These are phyloP conservation scores for Drosophila diplacantha DNA, from an alignment of 2,888 invertebrate species.

Conservation along the genomic window DNA sequence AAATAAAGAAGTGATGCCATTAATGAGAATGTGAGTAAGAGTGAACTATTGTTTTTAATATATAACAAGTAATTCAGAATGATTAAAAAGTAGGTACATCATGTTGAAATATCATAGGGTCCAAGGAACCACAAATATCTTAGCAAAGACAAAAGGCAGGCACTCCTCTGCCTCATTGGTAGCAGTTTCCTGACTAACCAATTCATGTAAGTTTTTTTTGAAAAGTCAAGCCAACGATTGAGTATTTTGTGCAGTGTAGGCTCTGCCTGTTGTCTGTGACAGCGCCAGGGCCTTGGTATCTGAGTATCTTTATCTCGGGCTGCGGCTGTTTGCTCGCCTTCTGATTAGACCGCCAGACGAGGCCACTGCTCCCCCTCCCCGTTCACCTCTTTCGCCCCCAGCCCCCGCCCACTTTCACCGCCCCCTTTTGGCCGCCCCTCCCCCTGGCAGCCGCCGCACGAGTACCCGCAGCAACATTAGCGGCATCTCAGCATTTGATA, in stretches of 20 bases:
- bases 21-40: too few relatives aligned
- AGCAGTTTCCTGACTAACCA: background rate
- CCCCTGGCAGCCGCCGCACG: slow-evolving; percentile 24
- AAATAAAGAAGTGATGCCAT: too few relatives aligned
- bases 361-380: slow-evolving; percentile 16
- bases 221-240: accelerated
- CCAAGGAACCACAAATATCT: background rate
- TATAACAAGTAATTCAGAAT: too few relatives aligned
- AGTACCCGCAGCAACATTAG: slow-evolving; percentile 59
- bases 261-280: slow-evolving; percentile 17
- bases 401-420: background rate
- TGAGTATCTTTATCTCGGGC: slow-evolving; percentile 53
- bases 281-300: slow-evolving; percentile 33
- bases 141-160: background rate
- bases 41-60: too few relatives aligned
- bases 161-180: background rate
- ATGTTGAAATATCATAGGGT: too few relatives aligned
- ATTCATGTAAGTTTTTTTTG: background rate
- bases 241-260: slow-evolving; percentile 6
- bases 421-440: background rate
- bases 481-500: slow-evolving; percentile 64
- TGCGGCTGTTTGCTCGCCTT: slow-evolving; percentile 65
- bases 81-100: background rate
- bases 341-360: slow-evolving; percentile 66
- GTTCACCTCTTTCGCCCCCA: background rate